A percentile compares a stretch with the other conserved stretches of the same genome.
Evolutionary conservation across 2,888 invertebrate genomes (phyloP).

Genomic region (Portevinia maculata): DNA sequence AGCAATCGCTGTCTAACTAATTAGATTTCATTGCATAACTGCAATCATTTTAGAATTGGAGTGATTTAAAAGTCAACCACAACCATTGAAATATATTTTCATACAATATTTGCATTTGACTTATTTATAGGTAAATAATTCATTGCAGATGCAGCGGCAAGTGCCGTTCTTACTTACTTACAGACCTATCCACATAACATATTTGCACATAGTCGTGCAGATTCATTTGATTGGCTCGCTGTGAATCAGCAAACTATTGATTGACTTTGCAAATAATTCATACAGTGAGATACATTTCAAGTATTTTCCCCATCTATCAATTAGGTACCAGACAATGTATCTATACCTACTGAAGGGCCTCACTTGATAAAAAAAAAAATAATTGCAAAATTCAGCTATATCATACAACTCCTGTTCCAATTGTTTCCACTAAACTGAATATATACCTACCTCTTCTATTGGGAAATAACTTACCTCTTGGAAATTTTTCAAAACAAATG

Average conservation of each 20-base stretch:
- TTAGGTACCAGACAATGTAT: no score
- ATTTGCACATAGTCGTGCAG: not conserved
- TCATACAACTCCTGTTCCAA: no score
- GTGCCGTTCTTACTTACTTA: not conserved
- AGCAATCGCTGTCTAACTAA: conserved; percentile 4
- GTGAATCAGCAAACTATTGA: not conserved
- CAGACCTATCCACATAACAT: not conserved
- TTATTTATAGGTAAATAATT: not conserved
- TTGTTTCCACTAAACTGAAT: no score
- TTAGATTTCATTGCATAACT: conserved; percentile 30
- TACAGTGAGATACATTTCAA: not conserved
- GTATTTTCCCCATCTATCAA: no score
- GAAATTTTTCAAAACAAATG: conserved; percentile 35
- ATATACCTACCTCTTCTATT: no score
- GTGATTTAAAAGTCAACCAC: conserved; percentile 6
- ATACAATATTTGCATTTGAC: conserved; percentile 18
- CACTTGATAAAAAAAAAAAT: no score
- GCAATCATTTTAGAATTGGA: conserved; percentile 13
- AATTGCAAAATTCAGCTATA: no score
- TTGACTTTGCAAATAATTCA: not conserved
- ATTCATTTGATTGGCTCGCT: no score
- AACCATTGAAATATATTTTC: not conserved
- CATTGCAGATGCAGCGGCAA: not conserved
- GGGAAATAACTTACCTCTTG: conserved; percentile 12
- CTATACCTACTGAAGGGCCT: no score